Conservation (phyloP, 2,113 vertebrate genomes). For the Bufo bufo region DNA sequence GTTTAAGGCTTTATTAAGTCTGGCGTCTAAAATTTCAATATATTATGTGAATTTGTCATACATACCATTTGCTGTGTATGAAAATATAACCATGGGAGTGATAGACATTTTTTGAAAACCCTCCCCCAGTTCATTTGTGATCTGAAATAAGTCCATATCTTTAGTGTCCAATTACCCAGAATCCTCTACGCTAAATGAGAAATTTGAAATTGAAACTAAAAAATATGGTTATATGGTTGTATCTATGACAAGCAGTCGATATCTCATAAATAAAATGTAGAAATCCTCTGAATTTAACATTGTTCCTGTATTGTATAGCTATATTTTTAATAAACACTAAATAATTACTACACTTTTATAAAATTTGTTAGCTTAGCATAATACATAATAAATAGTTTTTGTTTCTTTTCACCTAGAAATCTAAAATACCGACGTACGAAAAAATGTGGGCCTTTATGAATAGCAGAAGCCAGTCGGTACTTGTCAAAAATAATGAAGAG, state of each 20-base stretch:
- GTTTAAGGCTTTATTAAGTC: no score
- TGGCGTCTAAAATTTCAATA: no score
- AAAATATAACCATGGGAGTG: no score
- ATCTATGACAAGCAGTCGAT: neutral
- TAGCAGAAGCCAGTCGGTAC: slow-evolving; percentile 92
- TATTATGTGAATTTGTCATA: no score
- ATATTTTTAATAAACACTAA: neutral
- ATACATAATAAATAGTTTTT: neutral
- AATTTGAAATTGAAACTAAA: neutral
- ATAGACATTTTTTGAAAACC: no score
- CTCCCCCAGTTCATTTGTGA: neutral
- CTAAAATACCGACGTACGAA: slow-evolving; percentile 97
- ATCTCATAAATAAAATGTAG: neutral
- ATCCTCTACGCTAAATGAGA: neutral
- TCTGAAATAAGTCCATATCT: neutral
- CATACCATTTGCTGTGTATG: no score
- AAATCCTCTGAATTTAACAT: neutral
- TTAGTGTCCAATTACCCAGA: neutral
- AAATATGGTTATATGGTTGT: neutral
- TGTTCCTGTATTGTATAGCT: neutral
- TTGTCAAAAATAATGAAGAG: slow-evolving; percentile 96
- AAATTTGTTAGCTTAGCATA: neutral
- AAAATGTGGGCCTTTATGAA: slow-evolving; percentile 99
- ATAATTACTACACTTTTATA: neutral
- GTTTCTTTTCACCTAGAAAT: slow-evolving; percentile 82